A percentile compares a stretch with the other conserved stretches of the same genome.
Evolutionary conservation across 1,140 invertebrate species (phyloP).

Genomic region (Aphaenogaster floridana): DNA sequence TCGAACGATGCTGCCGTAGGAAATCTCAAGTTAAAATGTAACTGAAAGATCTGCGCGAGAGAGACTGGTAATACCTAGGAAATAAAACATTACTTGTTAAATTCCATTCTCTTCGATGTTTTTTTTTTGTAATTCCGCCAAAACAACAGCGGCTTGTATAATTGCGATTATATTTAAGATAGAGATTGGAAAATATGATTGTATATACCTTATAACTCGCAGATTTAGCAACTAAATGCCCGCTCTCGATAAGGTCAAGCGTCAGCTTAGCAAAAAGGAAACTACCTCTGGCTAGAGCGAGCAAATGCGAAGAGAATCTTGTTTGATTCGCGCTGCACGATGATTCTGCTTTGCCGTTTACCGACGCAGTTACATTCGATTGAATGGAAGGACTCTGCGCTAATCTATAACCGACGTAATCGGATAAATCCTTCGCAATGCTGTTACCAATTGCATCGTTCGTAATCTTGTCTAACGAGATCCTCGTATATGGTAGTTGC

Average conservation of each 20-base stretch:
- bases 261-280: constrained; percentile 97
- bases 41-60: constrained; percentile 96
- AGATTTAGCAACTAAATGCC: constrained; percentile 97
- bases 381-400: constrained; percentile 93
- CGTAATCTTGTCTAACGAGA: constrained; percentile 90
- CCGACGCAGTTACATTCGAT: constrained; percentile 92
- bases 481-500: constrained; percentile 92
- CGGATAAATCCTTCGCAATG: constrained; percentile 93
- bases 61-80: constrained; percentile 93
- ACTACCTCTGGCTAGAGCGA: constrained; percentile 94
- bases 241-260: constrained; percentile 97
- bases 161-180: neutral
- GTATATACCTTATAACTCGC: constrained; percentile 94
- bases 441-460: constrained; percentile 88
- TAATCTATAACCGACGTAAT: constrained; percentile 95
- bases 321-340: constrained; percentile 88
- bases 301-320: constrained; percentile 95
- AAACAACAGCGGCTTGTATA: neutral
- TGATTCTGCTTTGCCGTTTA: constrained; percentile 90
- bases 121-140: no score
- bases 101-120: neutral
- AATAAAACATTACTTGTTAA: constrained; percentile 6
- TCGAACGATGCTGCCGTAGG: constrained; percentile 96
- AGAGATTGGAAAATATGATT: neutral
- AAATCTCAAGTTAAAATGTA: constrained; percentile 97